phyloP scores from a whole-genome alignment of 1,140 invertebrate species.

The Anastatus disparis region DNA sequence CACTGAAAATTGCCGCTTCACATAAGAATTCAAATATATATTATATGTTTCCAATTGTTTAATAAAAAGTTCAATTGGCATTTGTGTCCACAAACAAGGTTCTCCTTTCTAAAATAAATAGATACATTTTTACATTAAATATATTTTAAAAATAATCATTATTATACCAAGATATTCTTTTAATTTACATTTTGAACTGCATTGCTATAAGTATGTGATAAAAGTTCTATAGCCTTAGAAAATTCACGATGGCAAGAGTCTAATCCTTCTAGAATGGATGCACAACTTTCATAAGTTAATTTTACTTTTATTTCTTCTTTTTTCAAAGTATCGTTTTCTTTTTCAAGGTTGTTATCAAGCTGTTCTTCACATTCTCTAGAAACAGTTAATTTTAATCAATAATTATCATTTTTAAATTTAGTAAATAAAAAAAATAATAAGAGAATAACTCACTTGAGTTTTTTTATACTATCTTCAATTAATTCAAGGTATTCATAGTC shows the following conservation, averaged over 20 bases:
- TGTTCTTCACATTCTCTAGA: slow-evolving; percentile 53
- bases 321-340: slow-evolving; percentile 48
- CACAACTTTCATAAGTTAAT: slow-evolving; percentile 53
- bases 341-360: slow-evolving; percentile 56
- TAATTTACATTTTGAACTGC: slow-evolving; percentile 53
- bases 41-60: slow-evolving; percentile 59
- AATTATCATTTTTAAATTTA: neutral
- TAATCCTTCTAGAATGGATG: slow-evolving; percentile 49
- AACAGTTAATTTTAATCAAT: slow-evolving; percentile 34
- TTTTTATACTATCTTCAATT: slow-evolving; percentile 52
- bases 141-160: slow-evolving; percentile 26
- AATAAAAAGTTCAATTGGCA: slow-evolving; percentile 57
- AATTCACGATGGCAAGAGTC: slow-evolving; percentile 51
- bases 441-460: slow-evolving; percentile 52
- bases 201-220: slow-evolving; percentile 54
- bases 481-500: slow-evolving; percentile 53
- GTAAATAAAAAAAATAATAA: slow-evolving; percentile 18
- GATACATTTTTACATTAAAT: slow-evolving; percentile 15
- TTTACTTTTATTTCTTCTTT: slow-evolving; percentile 52
- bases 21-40: slow-evolving; percentile 54
- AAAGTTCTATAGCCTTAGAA: slow-evolving; percentile 47
- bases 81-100: slow-evolving; percentile 56
- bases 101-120: slow-evolving; percentile 50
- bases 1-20: slow-evolving; percentile 54
- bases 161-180: neutral